phyloP scores from a whole-genome alignment of 2,113 vertebrate genomes.

The Sinosuthora webbiana region DNA sequence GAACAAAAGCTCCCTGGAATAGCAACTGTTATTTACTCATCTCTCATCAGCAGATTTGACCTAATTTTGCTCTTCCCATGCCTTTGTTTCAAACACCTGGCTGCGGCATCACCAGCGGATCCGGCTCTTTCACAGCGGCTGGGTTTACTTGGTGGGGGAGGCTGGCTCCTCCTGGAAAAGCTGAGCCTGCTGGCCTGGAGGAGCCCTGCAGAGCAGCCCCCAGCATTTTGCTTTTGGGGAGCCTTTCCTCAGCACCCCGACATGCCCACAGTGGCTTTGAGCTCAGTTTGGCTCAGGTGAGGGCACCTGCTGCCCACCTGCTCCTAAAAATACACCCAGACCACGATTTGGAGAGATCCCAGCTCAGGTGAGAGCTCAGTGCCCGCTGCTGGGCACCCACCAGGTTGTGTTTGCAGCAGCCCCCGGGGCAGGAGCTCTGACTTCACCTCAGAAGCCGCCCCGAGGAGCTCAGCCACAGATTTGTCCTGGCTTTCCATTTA shows the following conservation, averaged over 20 bases:
- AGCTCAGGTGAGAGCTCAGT: neutral
- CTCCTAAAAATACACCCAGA: neutral
- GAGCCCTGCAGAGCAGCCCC: neutral
- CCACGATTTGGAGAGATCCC: accelerated
- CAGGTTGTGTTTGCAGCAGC: neutral
- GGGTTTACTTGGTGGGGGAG: neutral
- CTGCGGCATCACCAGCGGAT: neutral
- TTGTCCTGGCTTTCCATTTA: neutral
- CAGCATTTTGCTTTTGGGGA: neutral
- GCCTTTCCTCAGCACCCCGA: accelerated
- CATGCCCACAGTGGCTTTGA: accelerated
- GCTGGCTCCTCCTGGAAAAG: neutral
- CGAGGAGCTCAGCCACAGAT: neutral
- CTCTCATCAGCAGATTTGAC: conserved; percentile 52
- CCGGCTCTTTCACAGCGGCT: neutral
- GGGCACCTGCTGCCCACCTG: neutral
- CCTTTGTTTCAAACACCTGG: conserved; percentile 55
- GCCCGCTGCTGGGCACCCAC: neutral
- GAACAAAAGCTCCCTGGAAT: conserved; percentile 21
- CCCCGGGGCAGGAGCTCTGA: accelerated
- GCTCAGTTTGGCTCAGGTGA: neutral
- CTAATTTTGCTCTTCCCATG: conserved; percentile 35
- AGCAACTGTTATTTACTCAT: conserved; percentile 47
- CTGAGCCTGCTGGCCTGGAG: neutral
- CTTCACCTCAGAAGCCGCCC: neutral